phyloP scores from a whole-genome alignment of 2,797 vertebrate genomes.

The Propithecus perrieri region DNA sequence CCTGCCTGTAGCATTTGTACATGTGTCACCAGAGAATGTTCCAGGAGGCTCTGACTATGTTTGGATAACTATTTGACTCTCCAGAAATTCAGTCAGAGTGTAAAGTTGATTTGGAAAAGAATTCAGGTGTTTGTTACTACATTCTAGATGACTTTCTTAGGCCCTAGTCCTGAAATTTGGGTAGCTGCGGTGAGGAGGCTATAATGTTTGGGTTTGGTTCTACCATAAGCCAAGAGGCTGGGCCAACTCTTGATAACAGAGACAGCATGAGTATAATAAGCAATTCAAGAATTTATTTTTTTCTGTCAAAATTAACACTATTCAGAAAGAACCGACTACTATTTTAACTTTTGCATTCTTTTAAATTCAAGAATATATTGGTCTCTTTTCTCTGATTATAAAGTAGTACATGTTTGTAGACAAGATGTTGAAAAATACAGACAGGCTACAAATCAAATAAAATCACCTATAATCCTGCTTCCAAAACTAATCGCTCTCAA shows the following conservation, averaged over 20 bases:
- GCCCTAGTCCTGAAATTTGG: background rate
- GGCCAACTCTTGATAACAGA: background rate
- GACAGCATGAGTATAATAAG: background rate
- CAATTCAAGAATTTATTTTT: background rate
- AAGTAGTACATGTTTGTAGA: background rate
- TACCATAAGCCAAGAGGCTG: background rate
- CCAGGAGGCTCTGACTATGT: background rate
- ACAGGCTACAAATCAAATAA: background rate
- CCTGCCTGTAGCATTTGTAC: background rate
- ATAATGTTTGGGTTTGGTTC: background rate
- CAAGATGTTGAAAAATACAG: background rate
- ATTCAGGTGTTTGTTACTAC: background rate
- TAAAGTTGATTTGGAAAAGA: constrained; percentile 41
- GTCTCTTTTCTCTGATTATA: background rate
- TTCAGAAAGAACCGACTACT: background rate
- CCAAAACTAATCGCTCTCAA: background rate
- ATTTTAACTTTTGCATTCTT: background rate
- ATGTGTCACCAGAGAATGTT: background rate
- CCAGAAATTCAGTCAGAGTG: background rate
- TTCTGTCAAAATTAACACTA: background rate
- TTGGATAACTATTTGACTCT: background rate
- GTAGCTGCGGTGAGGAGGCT: background rate
- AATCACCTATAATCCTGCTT: background rate
- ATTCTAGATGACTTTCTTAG: background rate
- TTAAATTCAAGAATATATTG: constrained; percentile 14